phyloP scores from a whole-genome alignment of 1,140 invertebrate species.

The Drosophila arawakana region DNA sequence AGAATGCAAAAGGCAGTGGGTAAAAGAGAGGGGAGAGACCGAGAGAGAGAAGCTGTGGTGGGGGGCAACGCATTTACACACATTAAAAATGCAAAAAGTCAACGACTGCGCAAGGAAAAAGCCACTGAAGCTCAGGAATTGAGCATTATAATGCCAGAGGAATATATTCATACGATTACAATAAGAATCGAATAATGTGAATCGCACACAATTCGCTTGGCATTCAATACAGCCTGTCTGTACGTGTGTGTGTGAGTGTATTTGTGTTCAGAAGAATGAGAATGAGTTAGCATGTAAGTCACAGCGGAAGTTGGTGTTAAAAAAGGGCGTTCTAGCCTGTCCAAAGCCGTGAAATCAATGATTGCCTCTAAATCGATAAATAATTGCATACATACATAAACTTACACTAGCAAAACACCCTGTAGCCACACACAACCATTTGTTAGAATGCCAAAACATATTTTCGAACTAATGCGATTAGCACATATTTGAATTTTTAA shows the following conservation, averaged over 20 bases:
- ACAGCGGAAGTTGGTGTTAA: conserved; percentile 43
- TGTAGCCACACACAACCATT: background rate
- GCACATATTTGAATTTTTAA: too few relatives aligned
- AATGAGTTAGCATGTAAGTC: conserved; percentile 16
- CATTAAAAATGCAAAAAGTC: conserved; percentile 82
- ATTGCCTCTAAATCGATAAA: conserved; percentile 42
- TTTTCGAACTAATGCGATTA: too few relatives aligned
- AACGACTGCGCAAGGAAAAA: conserved; percentile 76
- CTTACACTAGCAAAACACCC: background rate
- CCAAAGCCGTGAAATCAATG: conserved; percentile 34
- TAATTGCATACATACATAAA: conserved; percentile 20
- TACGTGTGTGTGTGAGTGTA: conserved; percentile 16
- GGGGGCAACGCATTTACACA: conserved; percentile 51
- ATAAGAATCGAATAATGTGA: conserved; percentile 80
- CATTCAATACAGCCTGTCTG: conserved; percentile 20
- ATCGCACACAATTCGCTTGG: conserved; percentile 42
- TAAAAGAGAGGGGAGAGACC: background rate
- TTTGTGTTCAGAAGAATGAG: background rate
- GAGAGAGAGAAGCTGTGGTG: background rate
- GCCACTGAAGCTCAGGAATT: conserved; percentile 69
- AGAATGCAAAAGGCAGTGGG: conserved; percentile 17
- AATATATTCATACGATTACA: conserved; percentile 82
- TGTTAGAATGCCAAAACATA: background rate
- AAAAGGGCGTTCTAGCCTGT: conserved; percentile 27
- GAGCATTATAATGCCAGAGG: conserved; percentile 73